phyloP scores from a whole-genome alignment of 2,113 vertebrate genomes.

The Callospermophilus lateralis region DNA sequence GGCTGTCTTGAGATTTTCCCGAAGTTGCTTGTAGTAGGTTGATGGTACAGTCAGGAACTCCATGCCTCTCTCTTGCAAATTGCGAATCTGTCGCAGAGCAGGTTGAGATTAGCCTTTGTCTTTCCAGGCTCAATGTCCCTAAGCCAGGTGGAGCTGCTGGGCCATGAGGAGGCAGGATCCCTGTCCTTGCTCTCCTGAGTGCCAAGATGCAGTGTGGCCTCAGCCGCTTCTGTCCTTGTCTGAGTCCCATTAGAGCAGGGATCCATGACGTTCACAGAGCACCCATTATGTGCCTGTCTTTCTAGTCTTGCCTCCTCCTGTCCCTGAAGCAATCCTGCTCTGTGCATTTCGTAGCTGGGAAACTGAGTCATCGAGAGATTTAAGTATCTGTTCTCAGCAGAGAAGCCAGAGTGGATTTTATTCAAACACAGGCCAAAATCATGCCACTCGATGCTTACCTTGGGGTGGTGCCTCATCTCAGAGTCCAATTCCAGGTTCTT shows the following conservation, averaged over 20 bases:
- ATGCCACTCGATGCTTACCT: background rate
- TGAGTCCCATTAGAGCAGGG: background rate
- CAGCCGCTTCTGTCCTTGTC: background rate
- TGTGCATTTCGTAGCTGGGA: background rate
- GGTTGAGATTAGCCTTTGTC: background rate
- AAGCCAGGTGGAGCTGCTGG: background rate
- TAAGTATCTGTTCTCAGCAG: background rate
- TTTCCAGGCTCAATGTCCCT: background rate
- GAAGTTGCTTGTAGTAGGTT: slow-evolving; percentile 93
- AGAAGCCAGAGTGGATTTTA: background rate
- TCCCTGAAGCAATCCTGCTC: background rate
- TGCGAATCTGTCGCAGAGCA: slow-evolving; percentile 89
- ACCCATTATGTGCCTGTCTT: background rate
- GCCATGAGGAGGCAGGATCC: background rate
- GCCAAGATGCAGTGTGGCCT: fast-evolving
- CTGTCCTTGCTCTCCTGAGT: background rate
- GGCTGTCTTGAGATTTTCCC: slow-evolving; percentile 91
- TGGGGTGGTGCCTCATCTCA: background rate
- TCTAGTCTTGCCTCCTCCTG: background rate
- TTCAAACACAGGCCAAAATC: background rate
- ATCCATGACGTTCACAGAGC: background rate
- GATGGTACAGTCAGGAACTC: slow-evolving; percentile 96
- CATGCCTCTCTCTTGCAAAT: slow-evolving; percentile 93
- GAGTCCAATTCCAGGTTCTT: background rate
- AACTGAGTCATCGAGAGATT: background rate